phyloP scores from a whole-genome alignment of 2,797 vertebrate species.

The Neopelma chrysocephalum region DNA sequence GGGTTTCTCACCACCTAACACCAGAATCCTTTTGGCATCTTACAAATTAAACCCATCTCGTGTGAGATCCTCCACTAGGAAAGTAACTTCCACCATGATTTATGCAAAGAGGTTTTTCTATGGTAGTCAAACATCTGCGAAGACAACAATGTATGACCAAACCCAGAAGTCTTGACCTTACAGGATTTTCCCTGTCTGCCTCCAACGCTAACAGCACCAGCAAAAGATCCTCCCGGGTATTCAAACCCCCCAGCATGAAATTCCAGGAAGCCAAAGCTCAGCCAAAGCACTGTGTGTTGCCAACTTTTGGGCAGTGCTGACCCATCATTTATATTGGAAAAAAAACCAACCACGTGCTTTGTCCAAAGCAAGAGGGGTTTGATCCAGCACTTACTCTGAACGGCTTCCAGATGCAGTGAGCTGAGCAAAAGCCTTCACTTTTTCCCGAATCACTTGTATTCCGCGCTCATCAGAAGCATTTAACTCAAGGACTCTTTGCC shows the following conservation, averaged over 20 bases:
- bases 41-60: not conserved
- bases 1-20: not conserved
- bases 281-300: not conserved
- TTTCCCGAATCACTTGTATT: constrained; percentile 94
- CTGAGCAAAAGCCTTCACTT: constrained; percentile 96
- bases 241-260: not conserved
- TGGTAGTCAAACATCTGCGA: not conserved
- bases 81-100: not conserved
- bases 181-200: not conserved
- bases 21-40: not conserved
- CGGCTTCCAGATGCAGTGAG: constrained; percentile 89
- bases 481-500: constrained; percentile 92
- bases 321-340: constrained; percentile 5
- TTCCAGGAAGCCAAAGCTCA: not conserved
- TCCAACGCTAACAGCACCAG: not conserved
- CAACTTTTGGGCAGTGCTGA: not conserved
- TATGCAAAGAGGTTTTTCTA: not conserved
- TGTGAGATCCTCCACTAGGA: not conserved
- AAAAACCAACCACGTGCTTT: not conserved
- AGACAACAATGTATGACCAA: not conserved
- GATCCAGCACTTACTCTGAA: constrained; percentile 84
- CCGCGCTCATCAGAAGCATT: constrained; percentile 98
- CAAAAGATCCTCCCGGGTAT: not conserved
- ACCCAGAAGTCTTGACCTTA: not conserved
- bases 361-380: not conserved